These are phyloP conservation scores for Hypena proboscidalis DNA, from an alignment of 2,888 invertebrate genomes.

Conservation along the genomic window DNA sequence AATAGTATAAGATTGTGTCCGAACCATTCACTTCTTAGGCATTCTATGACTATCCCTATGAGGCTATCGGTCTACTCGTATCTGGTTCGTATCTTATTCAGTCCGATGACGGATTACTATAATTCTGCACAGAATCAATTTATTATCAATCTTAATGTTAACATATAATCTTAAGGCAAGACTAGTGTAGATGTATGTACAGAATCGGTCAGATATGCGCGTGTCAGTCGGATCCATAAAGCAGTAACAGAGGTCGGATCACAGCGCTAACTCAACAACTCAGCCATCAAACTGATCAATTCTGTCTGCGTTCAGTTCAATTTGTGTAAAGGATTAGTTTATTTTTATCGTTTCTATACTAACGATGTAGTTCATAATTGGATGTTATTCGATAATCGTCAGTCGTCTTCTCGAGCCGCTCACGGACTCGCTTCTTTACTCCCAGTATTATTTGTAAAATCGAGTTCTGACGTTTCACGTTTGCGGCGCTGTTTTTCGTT, in stretches of 20 bases:
- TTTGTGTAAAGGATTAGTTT: conserved; percentile 51
- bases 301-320: conserved; percentile 53
- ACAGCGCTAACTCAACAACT: conserved; percentile 16
- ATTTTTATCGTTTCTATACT: conserved; percentile 56
- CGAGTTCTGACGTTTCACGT: conserved; percentile 22
- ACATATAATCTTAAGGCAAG: conserved; percentile 65
- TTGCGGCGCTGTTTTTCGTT: conserved; percentile 24
- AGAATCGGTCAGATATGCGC: conserved; percentile 69
- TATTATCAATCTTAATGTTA: conserved; percentile 70
- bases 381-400: conserved; percentile 53
- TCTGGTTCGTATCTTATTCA: conserved; percentile 45
- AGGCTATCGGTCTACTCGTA: conserved; percentile 38
- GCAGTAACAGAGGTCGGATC: conserved; percentile 10
- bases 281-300: conserved; percentile 56
- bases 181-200: conserved; percentile 63
- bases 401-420: conserved; percentile 38
- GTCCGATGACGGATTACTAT: conserved; percentile 51
- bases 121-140: conserved; percentile 64
- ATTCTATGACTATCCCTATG: conserved; percentile 40
- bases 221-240: no score
- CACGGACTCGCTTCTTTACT: conserved; percentile 24
- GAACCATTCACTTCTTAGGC: conserved; percentile 56
- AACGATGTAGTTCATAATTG: conserved; percentile 62
- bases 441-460: conserved; percentile 14
- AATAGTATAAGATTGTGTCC: conserved; percentile 61